These are phyloP conservation scores for Neomonachus schauinslandi DNA, from an alignment of 2,113 vertebrate species.

Conservation along the genomic window DNA sequence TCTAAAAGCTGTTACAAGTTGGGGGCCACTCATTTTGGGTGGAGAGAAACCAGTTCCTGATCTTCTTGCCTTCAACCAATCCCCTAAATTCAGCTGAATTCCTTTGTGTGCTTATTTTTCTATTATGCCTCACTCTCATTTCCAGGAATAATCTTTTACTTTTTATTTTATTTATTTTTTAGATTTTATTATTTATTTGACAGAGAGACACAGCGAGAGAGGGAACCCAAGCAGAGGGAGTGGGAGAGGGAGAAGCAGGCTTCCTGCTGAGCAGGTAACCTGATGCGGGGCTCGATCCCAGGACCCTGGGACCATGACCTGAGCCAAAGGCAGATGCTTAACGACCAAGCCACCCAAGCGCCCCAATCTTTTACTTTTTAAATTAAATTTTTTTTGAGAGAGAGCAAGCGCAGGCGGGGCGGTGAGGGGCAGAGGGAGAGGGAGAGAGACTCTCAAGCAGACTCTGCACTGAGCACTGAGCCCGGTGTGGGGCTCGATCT, in stretches of 20 bases:
- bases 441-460: too few relatives aligned
- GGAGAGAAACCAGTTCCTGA: not conserved
- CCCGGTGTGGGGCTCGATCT: fast-evolving
- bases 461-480: too few relatives aligned
- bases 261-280: not conserved
- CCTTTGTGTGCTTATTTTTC: not conserved
- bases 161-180: not conserved
- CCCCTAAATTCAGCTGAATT: not conserved
- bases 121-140: not conserved
- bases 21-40: not conserved
- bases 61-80: not conserved
- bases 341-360: too few relatives aligned
- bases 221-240: not conserved
- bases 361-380: too few relatives aligned
- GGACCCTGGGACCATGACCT: not conserved
- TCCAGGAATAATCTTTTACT: not conserved
- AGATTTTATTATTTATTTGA: not conserved
- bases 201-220: too few relatives aligned
- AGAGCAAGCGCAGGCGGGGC: too few relatives aligned
- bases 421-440: too few relatives aligned
- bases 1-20: not conserved
- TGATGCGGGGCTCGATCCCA: not conserved
- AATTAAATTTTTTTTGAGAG: too few relatives aligned
- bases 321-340: not conserved
- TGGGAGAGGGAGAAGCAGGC: not conserved